Evolutionary conservation across 1,140 invertebrate species (phyloP), one percentile per base, ranked within the genome.

Genomic region (Pararge aegeria): DNA sequence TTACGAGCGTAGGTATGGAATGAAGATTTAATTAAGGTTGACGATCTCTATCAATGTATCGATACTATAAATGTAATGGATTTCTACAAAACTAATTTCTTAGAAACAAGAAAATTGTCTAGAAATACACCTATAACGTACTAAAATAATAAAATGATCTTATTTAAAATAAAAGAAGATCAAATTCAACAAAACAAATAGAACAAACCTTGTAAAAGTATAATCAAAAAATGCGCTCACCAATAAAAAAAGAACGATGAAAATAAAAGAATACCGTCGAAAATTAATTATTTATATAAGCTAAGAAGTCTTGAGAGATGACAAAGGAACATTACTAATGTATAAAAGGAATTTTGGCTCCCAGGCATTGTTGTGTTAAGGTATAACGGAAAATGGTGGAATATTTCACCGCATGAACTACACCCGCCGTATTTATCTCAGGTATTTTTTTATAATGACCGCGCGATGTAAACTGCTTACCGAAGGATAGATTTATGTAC

Each of bases 401-500:
- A 61, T 56, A 60, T 61, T 59, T 61, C 51, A 27, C 29, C 30
- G 27, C 52, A 4, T 61, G 48, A 61, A 65, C 51, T 65, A 65
- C 52, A 42, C 38, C 37, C 15, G 40, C 18, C 19, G 52, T 60
- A 60, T 61, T 61, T 58, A 58, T 61, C 50, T 54, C 64, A 51
- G 59, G 48, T 5, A 42, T 51, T 62, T 52, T 56, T 55, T 57
- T 57, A 61, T 62, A 69, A 66, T 69, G 63, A 62, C 60, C 63
- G 52, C 55, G 65, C 30, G 52, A 68, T 54, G 65, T 68, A 68
- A 58, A 61, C 64, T 64, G 53, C 29, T 50, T 59, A 42, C 46
- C 44, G 38, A 24, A 46, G 34, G 62, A 62, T 49, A 60, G 61
- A 68, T 52, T 64, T 67, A 44, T 46, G 49, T 67, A 52, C 38